Percentiles rank a stretch among this genome's conserved stretches.
Conservation (phyloP, 2,797 vertebrate genomes). For the Aplochiton taeniatus region DNA sequence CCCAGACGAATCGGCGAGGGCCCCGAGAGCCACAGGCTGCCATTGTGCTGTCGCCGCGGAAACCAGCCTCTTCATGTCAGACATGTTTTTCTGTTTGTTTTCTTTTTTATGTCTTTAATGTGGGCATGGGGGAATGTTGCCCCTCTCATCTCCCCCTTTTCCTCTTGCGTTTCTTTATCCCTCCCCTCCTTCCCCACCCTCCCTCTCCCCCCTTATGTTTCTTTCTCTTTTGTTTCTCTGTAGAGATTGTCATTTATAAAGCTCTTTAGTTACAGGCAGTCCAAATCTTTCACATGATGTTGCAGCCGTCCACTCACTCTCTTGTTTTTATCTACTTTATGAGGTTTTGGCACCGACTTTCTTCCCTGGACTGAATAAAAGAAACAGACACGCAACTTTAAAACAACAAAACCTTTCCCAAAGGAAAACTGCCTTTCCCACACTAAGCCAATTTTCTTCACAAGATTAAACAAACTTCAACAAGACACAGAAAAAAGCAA, state of each 20-base stretch:
- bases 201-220: constrained; percentile 21
- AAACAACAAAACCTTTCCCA: constrained; percentile 74
- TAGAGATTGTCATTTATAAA: constrained; percentile 78
- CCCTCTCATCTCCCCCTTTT: constrained; percentile 59
- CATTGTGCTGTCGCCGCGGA: constrained; percentile 86
- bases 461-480: constrained; percentile 77
- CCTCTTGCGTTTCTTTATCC: constrained; percentile 33
- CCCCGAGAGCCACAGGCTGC: constrained; percentile 81
- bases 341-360: constrained; percentile 78
- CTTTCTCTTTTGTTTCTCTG: constrained; percentile 46
- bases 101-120: constrained; percentile 86
- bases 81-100: constrained; percentile 89
- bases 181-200: constrained; percentile 35
- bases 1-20: constrained; percentile 79
- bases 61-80: constrained; percentile 88
- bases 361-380: constrained; percentile 51
- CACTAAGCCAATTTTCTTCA: constrained; percentile 76
- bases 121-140: constrained; percentile 79
- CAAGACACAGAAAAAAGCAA: constrained; percentile 40
- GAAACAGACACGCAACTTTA: constrained; percentile 55
- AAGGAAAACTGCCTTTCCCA: constrained; percentile 76
- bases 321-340: constrained; percentile 74
- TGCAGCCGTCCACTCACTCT: constrained; percentile 66
- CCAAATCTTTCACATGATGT: constrained; percentile 76
- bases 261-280: constrained; percentile 72